A percentile compares a stretch with the other conserved stretches of the same genome.
These are phyloP conservation scores for Hymenopus coronatus DNA, from an alignment of 2,888 invertebrate genomes.

Conservation along the genomic window DNA sequence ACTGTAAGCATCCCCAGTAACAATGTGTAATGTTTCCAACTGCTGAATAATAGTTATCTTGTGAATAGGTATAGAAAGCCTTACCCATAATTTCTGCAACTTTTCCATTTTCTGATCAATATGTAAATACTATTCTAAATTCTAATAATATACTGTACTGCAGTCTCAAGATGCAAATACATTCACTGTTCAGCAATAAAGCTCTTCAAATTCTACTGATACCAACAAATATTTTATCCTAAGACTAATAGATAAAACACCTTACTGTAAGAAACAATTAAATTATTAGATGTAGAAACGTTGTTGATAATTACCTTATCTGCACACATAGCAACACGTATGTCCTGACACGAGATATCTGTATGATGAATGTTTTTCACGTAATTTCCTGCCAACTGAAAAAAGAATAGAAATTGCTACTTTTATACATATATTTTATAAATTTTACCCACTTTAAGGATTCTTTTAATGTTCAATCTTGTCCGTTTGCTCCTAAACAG, in stretches of 20 bases:
- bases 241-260: background rate
- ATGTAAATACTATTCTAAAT: background rate
- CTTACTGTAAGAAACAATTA: background rate
- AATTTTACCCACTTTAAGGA: background rate
- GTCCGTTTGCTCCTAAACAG: too few species aligned
- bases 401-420: conserved; percentile 28
- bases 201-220: background rate
- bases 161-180: background rate
- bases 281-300: background rate
- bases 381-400: conserved; percentile 88
- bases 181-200: background rate
- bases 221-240: background rate
- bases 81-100: background rate
- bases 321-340: conserved; percentile 96
- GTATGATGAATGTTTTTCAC: conserved; percentile 93
- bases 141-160: background rate
- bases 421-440: background rate
- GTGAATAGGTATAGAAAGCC: background rate
- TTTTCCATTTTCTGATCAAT: background rate
- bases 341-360: conserved; percentile 89
- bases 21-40: background rate
- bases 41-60: background rate
- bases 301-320: conserved; percentile 74
- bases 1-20: background rate
- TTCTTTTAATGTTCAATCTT: too few species aligned